Conservation (phyloP, 2,113 vertebrate genomes). For the Toxotes chatareus region DNA sequence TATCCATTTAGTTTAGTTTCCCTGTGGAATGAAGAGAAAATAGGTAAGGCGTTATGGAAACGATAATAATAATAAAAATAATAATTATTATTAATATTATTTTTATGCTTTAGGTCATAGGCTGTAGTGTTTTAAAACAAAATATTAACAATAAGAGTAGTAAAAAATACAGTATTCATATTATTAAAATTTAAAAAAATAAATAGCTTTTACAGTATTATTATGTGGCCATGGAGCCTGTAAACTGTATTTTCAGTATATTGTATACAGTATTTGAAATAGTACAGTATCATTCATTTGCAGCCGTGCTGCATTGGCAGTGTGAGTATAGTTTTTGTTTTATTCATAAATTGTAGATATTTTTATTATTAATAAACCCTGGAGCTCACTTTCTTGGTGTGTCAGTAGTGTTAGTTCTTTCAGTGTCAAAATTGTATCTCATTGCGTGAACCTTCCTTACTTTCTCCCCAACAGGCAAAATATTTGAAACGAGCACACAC, state of each 20-base stretch:
- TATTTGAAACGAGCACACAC: slow-evolving; percentile 37
- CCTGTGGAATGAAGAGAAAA: slow-evolving; percentile 31
- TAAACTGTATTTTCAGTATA: not conserved
- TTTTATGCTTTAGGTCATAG: not conserved
- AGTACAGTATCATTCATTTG: not conserved
- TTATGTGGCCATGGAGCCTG: not conserved
- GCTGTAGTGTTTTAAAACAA: not conserved
- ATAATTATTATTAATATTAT: not conserved
- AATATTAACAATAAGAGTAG: not conserved
- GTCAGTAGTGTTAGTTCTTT: not conserved
- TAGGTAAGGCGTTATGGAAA: slow-evolving; percentile 2
- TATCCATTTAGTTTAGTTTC: slow-evolving; percentile 64
- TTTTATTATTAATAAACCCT: not conserved
- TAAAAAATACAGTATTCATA: not conserved
- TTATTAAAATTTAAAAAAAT: not conserved
- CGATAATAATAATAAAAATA: not conserved
- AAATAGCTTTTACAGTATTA: not conserved
- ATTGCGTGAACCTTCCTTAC: slow-evolving; percentile 32
- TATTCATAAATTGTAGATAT: not conserved
- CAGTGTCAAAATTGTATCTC: not conserved
- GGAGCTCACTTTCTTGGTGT: not conserved
- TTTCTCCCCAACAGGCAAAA: slow-evolving; percentile 10
- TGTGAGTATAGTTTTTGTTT: not conserved
- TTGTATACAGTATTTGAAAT: not conserved
- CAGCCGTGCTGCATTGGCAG: not conserved